A percentile compares a stretch with the other conserved stretches of the same genome.
phyloP scores from a whole-genome alignment of 1,140 invertebrate genomes.

The Ceratitis capitata region DNA sequence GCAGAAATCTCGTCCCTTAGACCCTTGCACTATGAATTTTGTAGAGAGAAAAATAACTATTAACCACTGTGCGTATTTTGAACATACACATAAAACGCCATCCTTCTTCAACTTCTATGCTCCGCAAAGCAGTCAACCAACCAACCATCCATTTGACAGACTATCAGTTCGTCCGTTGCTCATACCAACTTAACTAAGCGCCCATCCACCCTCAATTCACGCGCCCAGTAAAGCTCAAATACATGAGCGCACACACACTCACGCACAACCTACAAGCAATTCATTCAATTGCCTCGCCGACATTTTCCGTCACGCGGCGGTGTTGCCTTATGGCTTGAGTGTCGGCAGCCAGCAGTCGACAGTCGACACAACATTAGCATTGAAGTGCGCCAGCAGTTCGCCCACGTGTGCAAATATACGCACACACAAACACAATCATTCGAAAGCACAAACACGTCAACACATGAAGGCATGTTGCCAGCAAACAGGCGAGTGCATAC shows the following conservation, averaged over 20 bases:
- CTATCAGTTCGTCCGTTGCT: conserved; percentile 8
- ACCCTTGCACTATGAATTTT: too few relatives aligned
- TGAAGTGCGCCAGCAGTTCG: conserved; percentile 60
- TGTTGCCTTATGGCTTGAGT: conserved; percentile 35
- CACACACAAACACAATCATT: conserved; percentile 45
- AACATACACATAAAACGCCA: not conserved
- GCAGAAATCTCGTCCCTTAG: too few relatives aligned
- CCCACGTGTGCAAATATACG: conserved; percentile 54
- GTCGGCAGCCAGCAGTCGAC: conserved; percentile 22
- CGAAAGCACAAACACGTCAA: not conserved
- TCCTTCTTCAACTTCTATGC: not conserved
- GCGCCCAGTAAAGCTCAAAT: not conserved
- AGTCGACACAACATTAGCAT: conserved; percentile 63
- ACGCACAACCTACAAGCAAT: conserved; percentile 14
- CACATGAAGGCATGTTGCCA: not conserved
- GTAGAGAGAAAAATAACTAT: too few relatives aligned
- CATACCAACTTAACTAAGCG: conserved; percentile 9
- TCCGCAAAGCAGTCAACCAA: conserved; percentile 10
- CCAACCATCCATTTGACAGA: conserved; percentile 15
- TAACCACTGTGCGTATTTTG: conserved; percentile 13
- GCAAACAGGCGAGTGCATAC: not conserved
- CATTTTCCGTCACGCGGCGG: conserved; percentile 14
- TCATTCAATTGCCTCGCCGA: conserved; percentile 36
- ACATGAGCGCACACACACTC: not conserved
- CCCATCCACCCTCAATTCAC: conserved; percentile 7